Evolutionary conservation across 2,113 vertebrate species (phyloP).

Genomic region (Larimichthys polyactis): DNA sequence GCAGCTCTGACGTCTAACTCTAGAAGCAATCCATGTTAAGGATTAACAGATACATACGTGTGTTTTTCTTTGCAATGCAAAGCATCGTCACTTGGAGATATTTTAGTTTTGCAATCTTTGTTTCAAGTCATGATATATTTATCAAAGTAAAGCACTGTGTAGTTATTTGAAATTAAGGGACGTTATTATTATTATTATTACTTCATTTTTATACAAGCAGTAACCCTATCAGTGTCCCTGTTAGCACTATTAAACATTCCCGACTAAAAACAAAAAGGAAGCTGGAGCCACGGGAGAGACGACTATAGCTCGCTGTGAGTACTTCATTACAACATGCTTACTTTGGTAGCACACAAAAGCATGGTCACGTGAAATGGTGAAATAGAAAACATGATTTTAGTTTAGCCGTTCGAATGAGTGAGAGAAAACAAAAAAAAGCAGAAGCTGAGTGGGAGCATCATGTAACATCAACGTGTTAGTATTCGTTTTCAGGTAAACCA

Average conservation of each 20-base stretch:
- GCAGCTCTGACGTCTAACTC: constrained; percentile 17
- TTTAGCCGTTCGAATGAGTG: constrained; percentile 4
- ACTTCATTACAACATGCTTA: constrained; percentile 27
- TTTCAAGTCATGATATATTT: constrained; percentile 6
- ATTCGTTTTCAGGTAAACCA: constrained; percentile 12
- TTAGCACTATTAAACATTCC: constrained; percentile 22
- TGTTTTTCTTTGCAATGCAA: constrained; percentile 5
- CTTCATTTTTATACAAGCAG: constrained; percentile 1
- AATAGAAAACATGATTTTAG: constrained; percentile 20
- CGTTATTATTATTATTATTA: constrained; percentile 5
- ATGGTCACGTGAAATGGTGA: constrained; percentile 27
- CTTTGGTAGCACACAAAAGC: constrained; percentile 42
- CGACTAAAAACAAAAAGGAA: constrained; percentile 13
- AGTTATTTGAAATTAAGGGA: constrained; percentile 20
- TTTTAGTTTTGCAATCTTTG: not conserved
- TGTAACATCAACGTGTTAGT: not conserved
- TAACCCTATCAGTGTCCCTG: constrained; percentile 8
- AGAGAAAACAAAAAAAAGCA: constrained; percentile 26
- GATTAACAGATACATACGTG: not conserved
- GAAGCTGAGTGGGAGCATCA: constrained; percentile 27
- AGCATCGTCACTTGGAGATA: not conserved
- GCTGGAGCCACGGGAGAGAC: constrained; percentile 3
- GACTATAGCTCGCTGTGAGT: not conserved
- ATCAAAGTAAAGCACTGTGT: constrained; percentile 15
- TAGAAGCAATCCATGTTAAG: not conserved